Evolutionary conservation across 2,888 invertebrate species (phyloP), one percentile per base, ranked within the genome.

Genomic region (Trypoxylon attenuatum): DNA sequence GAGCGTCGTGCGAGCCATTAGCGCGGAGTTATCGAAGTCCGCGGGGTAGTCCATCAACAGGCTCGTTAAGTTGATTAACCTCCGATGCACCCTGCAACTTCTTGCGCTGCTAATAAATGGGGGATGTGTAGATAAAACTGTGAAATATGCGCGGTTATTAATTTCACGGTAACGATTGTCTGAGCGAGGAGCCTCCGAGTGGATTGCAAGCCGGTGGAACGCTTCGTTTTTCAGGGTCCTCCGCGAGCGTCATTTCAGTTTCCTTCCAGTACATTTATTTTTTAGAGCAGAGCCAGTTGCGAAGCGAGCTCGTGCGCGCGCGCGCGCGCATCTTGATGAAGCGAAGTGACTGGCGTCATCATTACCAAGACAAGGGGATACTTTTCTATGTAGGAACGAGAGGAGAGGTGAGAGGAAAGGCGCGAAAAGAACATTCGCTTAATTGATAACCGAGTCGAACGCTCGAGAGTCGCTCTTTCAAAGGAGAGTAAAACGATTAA

Each of bases 11-110:
- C 56, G 56, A 66, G 60, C 68, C 68, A 66, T 66, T 68, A 60
- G 68, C 60, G 66, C 49, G 13, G 13, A 68, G 53, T 68, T 68
- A 68, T 68, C 68, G 67, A 66, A 56, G 66, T 68, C 68, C 60
- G 54, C 67, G 25, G 33, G 56, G 52, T 51, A 41, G 67, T 67
- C 60, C 68, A 66, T 68, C 68, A 68, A 61, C 68, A 54, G 22
- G 57, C 68, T 68, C 68, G 67, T 68, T 68, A 66, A 68, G 50
- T 68, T 61, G 68, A 68, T 67, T 61, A 68, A 68, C 68, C 67
- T 67, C 25, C 59, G 67, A 68, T 68, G 67, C 67, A 65, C 54
- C 59, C 59, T 41, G 65, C 52, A 59, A 67, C 55, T 68, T 68
- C 67, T 68, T 66, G 67, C 67, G 18, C 56, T n/a, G 27, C 41